phyloP scores from a whole-genome alignment of 2,888 invertebrate genomes.

The Hanleya hanleyi region DNA sequence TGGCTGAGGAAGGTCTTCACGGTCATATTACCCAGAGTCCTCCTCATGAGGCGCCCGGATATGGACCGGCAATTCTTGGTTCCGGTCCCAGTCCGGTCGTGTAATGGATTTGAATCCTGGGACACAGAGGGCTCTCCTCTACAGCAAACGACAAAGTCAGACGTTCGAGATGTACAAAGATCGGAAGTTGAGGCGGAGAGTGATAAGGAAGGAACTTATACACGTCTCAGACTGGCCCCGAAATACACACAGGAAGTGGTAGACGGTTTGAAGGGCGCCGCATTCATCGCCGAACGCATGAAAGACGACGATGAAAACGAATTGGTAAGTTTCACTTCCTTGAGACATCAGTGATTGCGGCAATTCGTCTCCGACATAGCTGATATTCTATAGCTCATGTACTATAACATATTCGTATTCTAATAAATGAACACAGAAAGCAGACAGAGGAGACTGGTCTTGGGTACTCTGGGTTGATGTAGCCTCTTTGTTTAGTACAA shows the following conservation, averaged over 20 bases:
- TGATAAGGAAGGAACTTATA: background rate
- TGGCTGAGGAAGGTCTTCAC: conserved; percentile 97
- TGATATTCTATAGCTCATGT: no score
- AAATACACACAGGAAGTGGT: conserved; percentile 77
- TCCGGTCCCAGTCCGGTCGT: conserved; percentile 24
- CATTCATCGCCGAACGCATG: conserved; percentile 62
- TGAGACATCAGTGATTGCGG: no score
- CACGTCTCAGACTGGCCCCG: conserved; percentile 69
- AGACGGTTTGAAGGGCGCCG: conserved; percentile 58
- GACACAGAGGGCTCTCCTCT: conserved; percentile 78
- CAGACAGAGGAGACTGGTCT: no score
- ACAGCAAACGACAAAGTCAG: conserved; percentile 15
- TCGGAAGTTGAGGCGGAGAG: background rate
- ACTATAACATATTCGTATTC: no score
- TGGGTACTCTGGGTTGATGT: no score
- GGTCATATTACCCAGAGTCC: conserved; percentile 91
- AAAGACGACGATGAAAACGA: conserved; percentile 55
- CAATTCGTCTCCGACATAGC: no score
- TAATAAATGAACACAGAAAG: no score
- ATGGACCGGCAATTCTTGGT: conserved; percentile 26
- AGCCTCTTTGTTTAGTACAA: no score
- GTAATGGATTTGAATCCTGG: conserved; percentile 43
- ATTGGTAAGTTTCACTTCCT: conserved; percentile 53
- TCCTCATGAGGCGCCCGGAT: conserved; percentile 90
- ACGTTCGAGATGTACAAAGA: conserved; percentile 3